Conservation (phyloP, 2,888 invertebrate genomes). For the Myathropa florea region DNA sequence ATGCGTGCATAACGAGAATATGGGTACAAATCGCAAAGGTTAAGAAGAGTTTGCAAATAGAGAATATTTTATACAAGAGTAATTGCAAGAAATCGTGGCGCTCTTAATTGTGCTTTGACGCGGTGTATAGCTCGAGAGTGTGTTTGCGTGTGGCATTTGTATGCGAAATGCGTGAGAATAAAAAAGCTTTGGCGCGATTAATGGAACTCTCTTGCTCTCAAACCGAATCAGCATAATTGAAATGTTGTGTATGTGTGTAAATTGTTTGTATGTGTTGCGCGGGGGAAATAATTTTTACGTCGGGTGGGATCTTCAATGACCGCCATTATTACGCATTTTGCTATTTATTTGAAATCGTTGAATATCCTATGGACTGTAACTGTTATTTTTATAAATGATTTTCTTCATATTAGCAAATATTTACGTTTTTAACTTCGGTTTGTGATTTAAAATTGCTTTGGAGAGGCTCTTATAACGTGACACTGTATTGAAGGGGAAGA, state of each 20-base stretch:
- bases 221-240: background rate
- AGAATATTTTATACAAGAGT: conserved; percentile 15
- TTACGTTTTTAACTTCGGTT: background rate
- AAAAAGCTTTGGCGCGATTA: background rate
- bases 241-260: conserved; percentile 11
- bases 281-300: conserved; percentile 32
- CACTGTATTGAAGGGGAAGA: conserved; percentile 26
- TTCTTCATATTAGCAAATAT: background rate
- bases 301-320: conserved; percentile 59
- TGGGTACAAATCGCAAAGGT: conserved; percentile 9
- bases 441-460: background rate
- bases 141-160: background rate
- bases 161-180: background rate
- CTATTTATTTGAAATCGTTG: conserved; percentile 25
- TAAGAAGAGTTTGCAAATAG: conserved; percentile 8
- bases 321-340: conserved; percentile 65
- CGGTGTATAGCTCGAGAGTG: background rate
- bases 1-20: background rate
- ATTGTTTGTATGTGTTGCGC: conserved; percentile 11
- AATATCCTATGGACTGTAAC: background rate
- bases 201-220: conserved; percentile 10
- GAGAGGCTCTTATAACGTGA: background rate
- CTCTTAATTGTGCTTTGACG: background rate
- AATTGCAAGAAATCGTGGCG: background rate
- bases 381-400: conserved; percentile 1